Conservation (phyloP, 2,797 vertebrate genomes). For the Avahi laniger region DNA sequence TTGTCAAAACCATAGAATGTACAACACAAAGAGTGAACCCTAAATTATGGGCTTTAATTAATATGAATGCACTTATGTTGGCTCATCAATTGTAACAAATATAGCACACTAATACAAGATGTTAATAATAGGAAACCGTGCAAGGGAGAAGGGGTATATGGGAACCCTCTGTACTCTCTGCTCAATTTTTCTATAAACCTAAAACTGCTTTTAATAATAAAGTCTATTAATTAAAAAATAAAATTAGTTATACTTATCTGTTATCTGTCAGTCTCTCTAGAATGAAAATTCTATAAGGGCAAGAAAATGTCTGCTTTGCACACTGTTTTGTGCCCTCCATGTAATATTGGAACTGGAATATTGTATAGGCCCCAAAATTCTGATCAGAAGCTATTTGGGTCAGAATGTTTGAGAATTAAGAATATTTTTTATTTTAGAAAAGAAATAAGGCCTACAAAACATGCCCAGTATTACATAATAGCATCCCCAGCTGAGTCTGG, state of each 20-base stretch:
- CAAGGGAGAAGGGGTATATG: neutral
- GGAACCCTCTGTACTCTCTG: neutral
- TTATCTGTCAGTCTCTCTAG: neutral
- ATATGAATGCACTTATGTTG: too few species aligned
- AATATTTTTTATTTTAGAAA: constrained; percentile 6
- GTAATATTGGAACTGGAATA: neutral
- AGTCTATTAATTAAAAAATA: neutral
- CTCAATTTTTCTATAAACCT: neutral
- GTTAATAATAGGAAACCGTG: neutral
- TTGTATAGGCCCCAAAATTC: neutral
- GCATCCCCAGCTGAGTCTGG: neutral
- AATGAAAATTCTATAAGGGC: neutral
- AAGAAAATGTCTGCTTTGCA: neutral
- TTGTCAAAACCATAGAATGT: neutral
- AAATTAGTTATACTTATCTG: neutral
- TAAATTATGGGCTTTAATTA: neutral
- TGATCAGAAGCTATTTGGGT: neutral
- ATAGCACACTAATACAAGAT: neutral
- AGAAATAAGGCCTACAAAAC: neutral
- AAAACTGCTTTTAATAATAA: neutral
- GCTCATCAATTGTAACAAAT: neutral
- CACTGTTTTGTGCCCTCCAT: neutral
- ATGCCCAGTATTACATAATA: neutral
- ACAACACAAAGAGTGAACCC: neutral
- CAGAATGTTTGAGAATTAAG: neutral